Conservation (phyloP, 2,888 invertebrate genomes). For the Cataglyphis altisquamis region DNA sequence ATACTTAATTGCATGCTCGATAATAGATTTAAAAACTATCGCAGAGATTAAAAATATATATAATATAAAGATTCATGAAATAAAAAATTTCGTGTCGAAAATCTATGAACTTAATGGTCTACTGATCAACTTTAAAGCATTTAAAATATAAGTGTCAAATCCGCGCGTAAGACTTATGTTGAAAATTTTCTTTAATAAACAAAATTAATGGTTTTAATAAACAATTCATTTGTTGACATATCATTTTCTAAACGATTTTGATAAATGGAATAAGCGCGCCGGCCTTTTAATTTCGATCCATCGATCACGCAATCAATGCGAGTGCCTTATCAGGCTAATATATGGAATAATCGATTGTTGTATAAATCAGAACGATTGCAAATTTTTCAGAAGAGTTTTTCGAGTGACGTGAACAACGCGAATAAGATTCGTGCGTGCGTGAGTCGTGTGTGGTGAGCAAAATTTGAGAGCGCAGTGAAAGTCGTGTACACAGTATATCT, state of each 20-base stretch:
- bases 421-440: slow-evolving; percentile 6
- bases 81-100: not conserved
- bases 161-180: not conserved
- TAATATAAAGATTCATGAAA: not conserved
- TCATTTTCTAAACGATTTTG: slow-evolving; percentile 1
- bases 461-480: slow-evolving; percentile 48
- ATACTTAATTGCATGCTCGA: not conserved
- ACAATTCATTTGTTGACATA: not conserved
- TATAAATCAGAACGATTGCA: not conserved
- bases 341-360: slow-evolving; percentile 2
- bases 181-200: not conserved
- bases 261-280: not conserved
- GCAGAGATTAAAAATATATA: not conserved
- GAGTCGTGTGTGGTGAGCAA: slow-evolving; percentile 5
- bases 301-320: slow-evolving; percentile 7
- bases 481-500: slow-evolving; percentile 3
- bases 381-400: not conserved
- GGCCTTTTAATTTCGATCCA: not conserved
- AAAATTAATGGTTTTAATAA: not conserved
- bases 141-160: not conserved
- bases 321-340: not conserved
- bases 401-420: slow-evolving; percentile 2
- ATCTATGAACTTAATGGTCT: not conserved
- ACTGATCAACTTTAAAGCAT: not conserved
- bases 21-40: not conserved